A percentile compares a stretch with the other conserved stretches of the same genome.
These are phyloP conservation scores for Cantharis flavilabris DNA, from an alignment of 2,888 invertebrate genomes.

Conservation along the genomic window DNA sequence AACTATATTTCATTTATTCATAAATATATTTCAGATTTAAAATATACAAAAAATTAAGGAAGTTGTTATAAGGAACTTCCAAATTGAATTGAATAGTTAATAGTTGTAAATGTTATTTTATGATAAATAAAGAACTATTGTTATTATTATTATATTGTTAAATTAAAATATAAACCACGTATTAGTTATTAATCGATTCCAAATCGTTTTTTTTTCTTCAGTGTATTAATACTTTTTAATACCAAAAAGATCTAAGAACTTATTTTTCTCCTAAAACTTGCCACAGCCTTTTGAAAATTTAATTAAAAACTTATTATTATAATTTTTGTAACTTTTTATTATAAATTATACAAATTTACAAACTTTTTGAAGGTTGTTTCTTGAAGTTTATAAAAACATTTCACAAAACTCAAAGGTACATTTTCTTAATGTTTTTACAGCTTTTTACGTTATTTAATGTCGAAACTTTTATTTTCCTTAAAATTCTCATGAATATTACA, in stretches of 20 bases:
- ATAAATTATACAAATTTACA: neutral
- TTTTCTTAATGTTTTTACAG: neutral
- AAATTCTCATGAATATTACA: neutral
- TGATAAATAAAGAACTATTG: too few species aligned
- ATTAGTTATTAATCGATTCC: too few species aligned
- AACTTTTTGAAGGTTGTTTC: neutral
- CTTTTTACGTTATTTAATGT: neutral
- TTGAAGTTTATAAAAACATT: neutral
- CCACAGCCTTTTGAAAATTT: neutral
- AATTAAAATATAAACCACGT: too few species aligned
- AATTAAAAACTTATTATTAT: neutral
- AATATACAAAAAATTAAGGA: too few species aligned
- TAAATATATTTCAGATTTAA: too few species aligned
- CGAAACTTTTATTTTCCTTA: neutral
- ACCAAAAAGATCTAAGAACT: neutral
- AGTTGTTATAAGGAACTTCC: too few species aligned
- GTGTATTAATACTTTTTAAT: neutral
- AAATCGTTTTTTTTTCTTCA: too few species aligned
- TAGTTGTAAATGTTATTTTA: too few species aligned
- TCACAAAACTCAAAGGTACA: neutral
- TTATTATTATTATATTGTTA: too few species aligned
- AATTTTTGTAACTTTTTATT: neutral
- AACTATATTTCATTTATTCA: neutral
- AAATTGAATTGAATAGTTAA: too few species aligned
- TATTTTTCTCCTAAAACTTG: neutral